phyloP scores from a whole-genome alignment of 2,797 vertebrate genomes.

The Enteromius anoplus region DNA sequence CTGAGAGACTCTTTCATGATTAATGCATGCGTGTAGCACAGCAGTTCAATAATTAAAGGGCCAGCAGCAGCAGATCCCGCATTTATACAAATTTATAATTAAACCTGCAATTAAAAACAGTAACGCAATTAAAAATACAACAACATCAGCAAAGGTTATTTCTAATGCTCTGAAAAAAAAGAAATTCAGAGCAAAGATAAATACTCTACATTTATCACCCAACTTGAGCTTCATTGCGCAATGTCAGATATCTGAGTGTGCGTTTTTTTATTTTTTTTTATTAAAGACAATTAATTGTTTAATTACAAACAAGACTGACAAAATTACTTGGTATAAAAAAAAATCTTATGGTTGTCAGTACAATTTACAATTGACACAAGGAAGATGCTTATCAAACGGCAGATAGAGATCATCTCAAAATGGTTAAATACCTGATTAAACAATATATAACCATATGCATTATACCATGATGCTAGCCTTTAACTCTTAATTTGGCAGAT shows the following conservation, averaged over 20 bases:
- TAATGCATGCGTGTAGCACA: constrained; percentile 48
- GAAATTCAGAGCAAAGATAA: not conserved
- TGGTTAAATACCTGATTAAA: not conserved
- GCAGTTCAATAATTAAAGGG: constrained; percentile 63
- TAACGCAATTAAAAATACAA: not conserved
- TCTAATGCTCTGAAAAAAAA: too few species aligned
- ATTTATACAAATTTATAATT: not conserved
- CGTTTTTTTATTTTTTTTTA: too few species aligned
- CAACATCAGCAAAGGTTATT: not conserved
- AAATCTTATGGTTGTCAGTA: not conserved
- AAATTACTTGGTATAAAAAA: not conserved
- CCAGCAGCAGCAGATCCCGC: not conserved
- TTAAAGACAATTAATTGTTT: not conserved
- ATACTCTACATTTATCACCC: not conserved
- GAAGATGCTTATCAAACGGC: not conserved
- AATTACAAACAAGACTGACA: not conserved
- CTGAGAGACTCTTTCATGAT: constrained; percentile 49
- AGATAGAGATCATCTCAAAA: not conserved
- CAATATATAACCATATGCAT: not conserved
- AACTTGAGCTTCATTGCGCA: not conserved
- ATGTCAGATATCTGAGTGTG: too few species aligned
- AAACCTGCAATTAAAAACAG: not conserved
- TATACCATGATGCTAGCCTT: not conserved
- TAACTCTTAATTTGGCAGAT: not conserved
- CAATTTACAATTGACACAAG: not conserved